Percentiles rank a stretch among this genome's conserved stretches.
These are phyloP conservation scores for Macrophya annulata DNA, from an alignment of 2,888 invertebrate species.

Conservation along the genomic window DNA sequence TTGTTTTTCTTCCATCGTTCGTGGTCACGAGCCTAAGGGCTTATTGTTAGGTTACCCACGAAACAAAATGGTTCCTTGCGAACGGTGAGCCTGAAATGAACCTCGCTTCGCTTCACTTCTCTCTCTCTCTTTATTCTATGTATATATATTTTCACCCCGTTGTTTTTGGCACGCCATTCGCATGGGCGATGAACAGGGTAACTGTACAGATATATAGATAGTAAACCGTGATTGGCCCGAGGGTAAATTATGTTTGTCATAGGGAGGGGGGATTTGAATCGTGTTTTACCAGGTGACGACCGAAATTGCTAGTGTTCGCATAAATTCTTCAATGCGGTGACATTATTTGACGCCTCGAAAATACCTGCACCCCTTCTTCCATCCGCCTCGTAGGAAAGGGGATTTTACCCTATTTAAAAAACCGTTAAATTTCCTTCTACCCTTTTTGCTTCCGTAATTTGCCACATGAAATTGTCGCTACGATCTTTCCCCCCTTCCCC, in stretches of 20 bases:
- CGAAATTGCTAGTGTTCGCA: constrained; percentile 19
- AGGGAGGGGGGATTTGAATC: background rate
- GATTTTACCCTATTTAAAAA: background rate
- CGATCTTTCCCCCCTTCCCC: background rate
- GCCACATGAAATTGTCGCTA: background rate
- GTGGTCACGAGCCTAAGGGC: background rate
- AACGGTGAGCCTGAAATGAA: background rate
- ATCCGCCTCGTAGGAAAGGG: background rate
- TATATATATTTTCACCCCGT: background rate
- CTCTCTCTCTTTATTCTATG: background rate
- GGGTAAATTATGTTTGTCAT: constrained; percentile 47
- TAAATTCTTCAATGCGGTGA: constrained; percentile 23
- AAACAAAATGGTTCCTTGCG: constrained; percentile 33
- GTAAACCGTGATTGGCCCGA: constrained; percentile 17
- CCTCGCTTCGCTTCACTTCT: background rate
- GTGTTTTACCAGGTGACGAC: constrained; percentile 18
- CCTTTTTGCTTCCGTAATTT: background rate
- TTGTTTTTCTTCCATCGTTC: constrained; percentile 26
- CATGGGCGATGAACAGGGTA: constrained; percentile 22
- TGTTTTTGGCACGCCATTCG: constrained; percentile 32
- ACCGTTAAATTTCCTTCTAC: background rate
- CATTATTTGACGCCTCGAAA: background rate
- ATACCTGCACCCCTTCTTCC: background rate
- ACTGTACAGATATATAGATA: background rate
- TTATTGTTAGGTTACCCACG: constrained; percentile 20